These are phyloP conservation scores for Andrena flavipes DNA, from an alignment of 2,888 invertebrate genomes.

Conservation along the genomic window DNA sequence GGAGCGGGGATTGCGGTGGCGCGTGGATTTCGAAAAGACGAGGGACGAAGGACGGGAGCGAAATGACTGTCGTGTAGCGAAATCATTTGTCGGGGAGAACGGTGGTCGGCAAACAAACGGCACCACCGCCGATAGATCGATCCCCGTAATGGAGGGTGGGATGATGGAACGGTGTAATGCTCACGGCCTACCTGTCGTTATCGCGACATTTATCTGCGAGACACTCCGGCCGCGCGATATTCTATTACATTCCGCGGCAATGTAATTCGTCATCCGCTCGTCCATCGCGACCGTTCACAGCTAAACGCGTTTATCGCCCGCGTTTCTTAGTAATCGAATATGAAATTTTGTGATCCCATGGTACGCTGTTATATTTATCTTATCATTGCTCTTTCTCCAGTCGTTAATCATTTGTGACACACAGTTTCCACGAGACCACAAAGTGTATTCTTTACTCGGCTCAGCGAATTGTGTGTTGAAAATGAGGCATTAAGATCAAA, in stretches of 20 bases:
- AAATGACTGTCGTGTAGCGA: conserved; percentile 66
- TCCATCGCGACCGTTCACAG: background rate
- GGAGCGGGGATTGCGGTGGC: background rate
- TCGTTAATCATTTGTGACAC: too few relatives aligned
- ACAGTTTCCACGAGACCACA: too few relatives aligned
- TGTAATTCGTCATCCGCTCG: conserved; percentile 68
- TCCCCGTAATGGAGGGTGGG: conserved; percentile 75
- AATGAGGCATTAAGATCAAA: too few relatives aligned
- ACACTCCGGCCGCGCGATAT: conserved; percentile 63
- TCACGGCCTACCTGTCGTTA: conserved; percentile 72
- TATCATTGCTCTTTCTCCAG: too few relatives aligned
- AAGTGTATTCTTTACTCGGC: too few relatives aligned
- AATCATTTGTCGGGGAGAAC: conserved; percentile 70
- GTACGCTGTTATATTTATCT: background rate
- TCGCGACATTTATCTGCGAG: conserved; percentile 74
- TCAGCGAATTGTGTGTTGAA: too few relatives aligned
- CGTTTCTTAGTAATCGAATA: conserved; percentile 16
- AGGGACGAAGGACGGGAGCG: conserved; percentile 22
- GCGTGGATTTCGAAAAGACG: background rate
- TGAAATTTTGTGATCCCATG: conserved; percentile 11
- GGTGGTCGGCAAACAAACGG: conserved; percentile 69
- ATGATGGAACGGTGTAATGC: conserved; percentile 77
- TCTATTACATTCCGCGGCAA: conserved; percentile 68
- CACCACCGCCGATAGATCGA: conserved; percentile 76
- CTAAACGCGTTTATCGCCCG: conserved; percentile 14